Percentiles rank a stretch among this genome's conserved stretches.
Evolutionary conservation across 2,888 invertebrate genomes (phyloP).

Genomic region (Hartigia nigra): DNA sequence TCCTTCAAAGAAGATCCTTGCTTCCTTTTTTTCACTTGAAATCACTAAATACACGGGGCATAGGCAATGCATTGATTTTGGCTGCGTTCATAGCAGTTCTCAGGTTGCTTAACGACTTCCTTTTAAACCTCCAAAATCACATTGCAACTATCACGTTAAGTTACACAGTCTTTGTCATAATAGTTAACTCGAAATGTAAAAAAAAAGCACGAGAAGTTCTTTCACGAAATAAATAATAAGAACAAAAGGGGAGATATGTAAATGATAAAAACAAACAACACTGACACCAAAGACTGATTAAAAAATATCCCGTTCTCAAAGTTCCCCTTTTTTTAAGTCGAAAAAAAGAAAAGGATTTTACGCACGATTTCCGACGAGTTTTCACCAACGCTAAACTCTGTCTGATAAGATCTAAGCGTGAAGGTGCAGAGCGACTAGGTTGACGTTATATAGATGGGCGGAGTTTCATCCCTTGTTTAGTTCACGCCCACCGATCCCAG

Average conservation of each 20-base stretch:
- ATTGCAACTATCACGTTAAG: neutral
- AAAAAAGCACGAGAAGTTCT: neutral
- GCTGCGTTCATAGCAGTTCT: neutral
- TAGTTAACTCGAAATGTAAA: too few species aligned
- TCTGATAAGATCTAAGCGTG: slow-evolving; percentile 19
- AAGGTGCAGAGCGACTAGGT: neutral
- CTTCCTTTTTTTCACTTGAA: neutral
- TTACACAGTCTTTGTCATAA: neutral
- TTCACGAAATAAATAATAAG: neutral
- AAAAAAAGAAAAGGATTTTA: neutral
- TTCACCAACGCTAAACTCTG: slow-evolving; percentile 10
- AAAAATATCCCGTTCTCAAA: neutral
- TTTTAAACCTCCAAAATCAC: neutral
- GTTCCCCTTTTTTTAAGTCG: neutral
- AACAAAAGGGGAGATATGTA: neutral
- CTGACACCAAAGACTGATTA: neutral
- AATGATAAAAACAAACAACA: neutral
- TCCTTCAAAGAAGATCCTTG: neutral
- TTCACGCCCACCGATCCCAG: slow-evolving; percentile 13
- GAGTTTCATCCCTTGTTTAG: slow-evolving; percentile 13
- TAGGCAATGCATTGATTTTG: neutral
- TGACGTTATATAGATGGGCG: slow-evolving; percentile 10
- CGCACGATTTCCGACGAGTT: neutral
- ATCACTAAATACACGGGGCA: neutral
- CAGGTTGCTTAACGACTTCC: neutral